Evolutionary conservation across 2,113 vertebrate genomes (phyloP), one percentile per base, ranked within the genome.

Genomic region (Coryphaenoides rupestris): DNA sequence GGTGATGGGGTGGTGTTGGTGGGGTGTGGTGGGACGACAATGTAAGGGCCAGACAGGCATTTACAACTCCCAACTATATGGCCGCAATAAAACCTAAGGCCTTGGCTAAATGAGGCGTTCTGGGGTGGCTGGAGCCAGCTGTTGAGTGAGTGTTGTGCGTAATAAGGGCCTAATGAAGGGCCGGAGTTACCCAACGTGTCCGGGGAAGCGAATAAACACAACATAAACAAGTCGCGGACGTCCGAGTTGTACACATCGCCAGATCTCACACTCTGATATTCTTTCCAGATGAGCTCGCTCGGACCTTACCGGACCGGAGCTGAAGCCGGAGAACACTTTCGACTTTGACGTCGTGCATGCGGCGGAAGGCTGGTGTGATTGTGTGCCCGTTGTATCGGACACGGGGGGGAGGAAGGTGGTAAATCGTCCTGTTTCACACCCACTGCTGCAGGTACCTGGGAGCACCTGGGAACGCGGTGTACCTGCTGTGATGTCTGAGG

Each of bases 61-160:
- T 91, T 91, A 91, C 86, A 85, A 72, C 91, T 86, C 77, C 33
- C 65, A 80, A 81, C 85, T 90, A 91, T 92, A 90, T 88, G 84
- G 84, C 86, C 70, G 87, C 82, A 88, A 87, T 92, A 92, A 91
- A 92, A 50, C n/a, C n/a, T n/a, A 13, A 50, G 86, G 74, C 68
- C 85, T 77, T 49, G 13, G 86, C 84, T 40, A 89, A 90, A 90
- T 86, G 81, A 90, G 87, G 76, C 83, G 82, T 84, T 88, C 81
- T 75, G 78, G 64, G n/a, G 77, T 84, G 84, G 82, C 79, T 81
- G 76, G 52, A 78, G 88, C 89, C 86, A 90, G 89, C 87, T 87
- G 87, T 83, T 80, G 81, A 82, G 82, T 74, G 87, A 87, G 84
- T 80, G 77, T 77, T 86, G 77, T 74, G 78, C 33, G 68, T 87